A percentile compares a stretch with the other conserved stretches of the same genome.
Evolutionary conservation across 2,888 invertebrate species (phyloP).

Genomic region (Nephrotoma guestfalica): DNA sequence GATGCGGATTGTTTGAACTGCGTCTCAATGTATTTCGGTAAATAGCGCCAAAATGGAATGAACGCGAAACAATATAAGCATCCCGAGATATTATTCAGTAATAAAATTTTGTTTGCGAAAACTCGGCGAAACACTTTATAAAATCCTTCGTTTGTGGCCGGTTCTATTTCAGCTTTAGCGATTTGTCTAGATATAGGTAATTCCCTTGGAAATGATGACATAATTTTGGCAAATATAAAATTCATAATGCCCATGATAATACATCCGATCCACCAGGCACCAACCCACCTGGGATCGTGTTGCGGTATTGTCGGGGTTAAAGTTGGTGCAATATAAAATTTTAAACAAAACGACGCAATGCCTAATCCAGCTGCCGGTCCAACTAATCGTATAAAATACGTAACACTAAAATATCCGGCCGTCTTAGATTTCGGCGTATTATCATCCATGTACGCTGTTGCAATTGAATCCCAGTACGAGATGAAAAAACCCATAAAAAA

Average conservation of each 20-base stretch:
- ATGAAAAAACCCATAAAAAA: constrained; percentile 56
- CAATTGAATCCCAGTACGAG: constrained; percentile 52
- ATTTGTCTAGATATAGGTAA: constrained; percentile 46
- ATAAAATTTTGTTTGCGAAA: constrained; percentile 47
- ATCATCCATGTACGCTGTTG: constrained; percentile 60
- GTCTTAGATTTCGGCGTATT: constrained; percentile 60
- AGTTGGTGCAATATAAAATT: constrained; percentile 48
- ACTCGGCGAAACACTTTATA: constrained; percentile 42
- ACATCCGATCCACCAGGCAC: constrained; percentile 76
- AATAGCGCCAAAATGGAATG: constrained; percentile 64
- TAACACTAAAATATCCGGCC: constrained; percentile 50
- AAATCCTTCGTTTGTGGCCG: constrained; percentile 12
- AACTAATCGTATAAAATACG: constrained; percentile 50
- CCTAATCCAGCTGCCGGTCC: constrained; percentile 55
- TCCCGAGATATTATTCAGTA: constrained; percentile 58
- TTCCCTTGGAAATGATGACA: constrained; percentile 54
- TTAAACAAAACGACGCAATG: constrained; percentile 46
- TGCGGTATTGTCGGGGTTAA: constrained; percentile 48
- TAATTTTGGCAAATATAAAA: constrained; percentile 40
- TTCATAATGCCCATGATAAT: constrained; percentile 46
- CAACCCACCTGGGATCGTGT: constrained; percentile 61
- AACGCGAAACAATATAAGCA: constrained; percentile 57
- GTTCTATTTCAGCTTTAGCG: constrained; percentile 15
- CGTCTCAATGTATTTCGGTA: constrained; percentile 72
- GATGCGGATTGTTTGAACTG: constrained; percentile 65